Evolutionary conservation across 1,140 invertebrate genomes (phyloP), one percentile per base, ranked within the genome.

Genomic region (Scaptomyza hsui): DNA sequence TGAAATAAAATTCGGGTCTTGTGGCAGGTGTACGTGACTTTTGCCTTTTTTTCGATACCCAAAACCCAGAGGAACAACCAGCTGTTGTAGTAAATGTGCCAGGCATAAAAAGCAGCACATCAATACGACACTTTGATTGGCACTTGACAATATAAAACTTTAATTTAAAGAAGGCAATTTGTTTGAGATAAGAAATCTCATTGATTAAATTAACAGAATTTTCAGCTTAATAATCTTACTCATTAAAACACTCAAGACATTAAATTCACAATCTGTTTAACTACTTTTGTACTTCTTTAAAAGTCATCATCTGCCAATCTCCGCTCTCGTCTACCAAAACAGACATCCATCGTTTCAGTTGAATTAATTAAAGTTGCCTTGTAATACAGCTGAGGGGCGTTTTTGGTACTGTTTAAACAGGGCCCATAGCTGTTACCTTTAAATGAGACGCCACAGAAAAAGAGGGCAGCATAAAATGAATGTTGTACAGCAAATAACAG

Each of bases 71-170:
- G 29, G 57, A 32, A 9, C 9, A 9, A 21, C 15, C 60, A 18
- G 35, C 53, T 41, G n/a, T 48, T 69, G 75, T 24, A 37, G 65
- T 52, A 61, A 48, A 19, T 67, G 60, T 61, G 48, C 39, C 29
- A 48, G 57, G 42, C 48, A 65, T 64, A 45, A 61, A 72, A 71
- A 26, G 9, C 37, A 55, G 49, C 59, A 79, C 75, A 81, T 88
- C 82, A 88, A 88, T 82, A 88, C 57, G 39, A 41, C 29, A 24
- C 24, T 75, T 88, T 88, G 82, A 88, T 88, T 88, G 82, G 77
- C 82, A 88, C 68, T 88, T 82, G 78, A 64, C 64, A 55, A 88
- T 88, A 75, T 69, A 82, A 82, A 78, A 78, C 73, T 44, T 47
- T 32, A 68, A 65, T 67, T 60, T 78, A 70, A 57, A 69, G 5